Conservation (phyloP, 2,888 invertebrate genomes). For the Achlya flavicornis region DNA sequence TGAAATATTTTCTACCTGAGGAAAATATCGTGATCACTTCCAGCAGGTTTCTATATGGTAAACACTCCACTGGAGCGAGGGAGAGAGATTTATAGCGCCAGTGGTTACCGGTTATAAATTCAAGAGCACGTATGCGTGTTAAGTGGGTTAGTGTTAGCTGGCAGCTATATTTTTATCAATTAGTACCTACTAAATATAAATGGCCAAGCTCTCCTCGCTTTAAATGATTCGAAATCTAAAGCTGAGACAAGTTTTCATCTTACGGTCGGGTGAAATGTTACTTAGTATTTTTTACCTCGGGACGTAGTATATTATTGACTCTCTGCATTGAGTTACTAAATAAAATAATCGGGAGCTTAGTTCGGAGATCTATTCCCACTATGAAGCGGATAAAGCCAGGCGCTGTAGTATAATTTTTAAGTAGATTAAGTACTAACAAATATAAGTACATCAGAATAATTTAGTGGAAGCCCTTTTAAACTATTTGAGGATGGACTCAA, state of each 20-base stretch:
- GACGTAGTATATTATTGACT: too few species aligned
- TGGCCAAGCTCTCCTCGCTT: too few species aligned
- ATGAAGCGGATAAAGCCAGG: too few species aligned
- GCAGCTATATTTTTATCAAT: not conserved
- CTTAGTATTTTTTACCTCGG: too few species aligned
- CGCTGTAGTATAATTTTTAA: too few species aligned
- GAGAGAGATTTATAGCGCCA: slow-evolving; percentile 45
- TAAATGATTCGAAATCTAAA: too few species aligned
- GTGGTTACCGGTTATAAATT: slow-evolving; percentile 47
- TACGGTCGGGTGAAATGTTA: too few species aligned
- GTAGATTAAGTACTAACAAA: not conserved
- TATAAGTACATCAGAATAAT: not conserved
- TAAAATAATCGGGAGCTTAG: too few species aligned
- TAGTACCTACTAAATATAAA: not conserved
- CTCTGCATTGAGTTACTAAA: too few species aligned
- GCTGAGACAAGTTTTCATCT: too few species aligned
- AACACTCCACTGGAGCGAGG: slow-evolving; percentile 16
- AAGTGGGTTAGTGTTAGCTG: slow-evolving; percentile 41
- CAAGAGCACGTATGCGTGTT: slow-evolving; percentile 42
- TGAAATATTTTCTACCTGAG: too few species aligned
- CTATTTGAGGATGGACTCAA: slow-evolving; percentile 12
- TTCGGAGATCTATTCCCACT: too few species aligned
- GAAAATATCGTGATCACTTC: slow-evolving; percentile 10
- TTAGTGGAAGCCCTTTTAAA: slow-evolving; percentile 27
- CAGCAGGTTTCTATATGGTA: not conserved